Conservation (phyloP, 1,140 invertebrate genomes). For the Drosophila willistoni region DNA sequence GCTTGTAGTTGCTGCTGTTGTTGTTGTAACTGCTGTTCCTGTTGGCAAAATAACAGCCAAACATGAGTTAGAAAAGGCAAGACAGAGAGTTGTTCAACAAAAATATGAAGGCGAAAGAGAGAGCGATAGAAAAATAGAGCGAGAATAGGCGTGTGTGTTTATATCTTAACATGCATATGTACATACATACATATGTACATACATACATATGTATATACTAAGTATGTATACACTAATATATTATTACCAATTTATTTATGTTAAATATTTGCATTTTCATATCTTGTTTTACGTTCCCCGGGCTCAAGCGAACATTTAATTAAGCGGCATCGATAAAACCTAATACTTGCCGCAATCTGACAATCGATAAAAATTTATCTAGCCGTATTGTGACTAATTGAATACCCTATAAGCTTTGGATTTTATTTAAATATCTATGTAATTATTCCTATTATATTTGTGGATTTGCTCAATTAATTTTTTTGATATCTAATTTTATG, state of each 20-base stretch:
- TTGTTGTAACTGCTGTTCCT: conserved; percentile 10
- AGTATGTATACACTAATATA: background rate
- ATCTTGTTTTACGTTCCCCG: background rate
- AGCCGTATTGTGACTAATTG: background rate
- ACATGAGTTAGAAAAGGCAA: conserved; percentile 36
- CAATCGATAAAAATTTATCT: background rate
- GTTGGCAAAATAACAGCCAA: conserved; percentile 2
- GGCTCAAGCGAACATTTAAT: background rate
- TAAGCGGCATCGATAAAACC: background rate
- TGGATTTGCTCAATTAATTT: no score
- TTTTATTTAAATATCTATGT: no score
- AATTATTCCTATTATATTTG: no score
- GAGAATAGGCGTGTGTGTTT: background rate
- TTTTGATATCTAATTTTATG: no score
- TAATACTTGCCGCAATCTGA: background rate
- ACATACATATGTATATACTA: background rate
- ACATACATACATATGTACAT: background rate
- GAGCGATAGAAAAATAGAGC: background rate
- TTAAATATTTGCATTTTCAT: conserved; percentile 7
- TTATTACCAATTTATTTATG: background rate
- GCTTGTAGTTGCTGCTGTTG: conserved; percentile 7
- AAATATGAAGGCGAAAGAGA: conserved; percentile 7
- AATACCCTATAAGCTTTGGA: background rate
- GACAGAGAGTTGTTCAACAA: conserved; percentile 1
- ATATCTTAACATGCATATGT: no score